Conservation (phyloP, 2,888 invertebrate genomes). For the Brachycybe producta region DNA sequence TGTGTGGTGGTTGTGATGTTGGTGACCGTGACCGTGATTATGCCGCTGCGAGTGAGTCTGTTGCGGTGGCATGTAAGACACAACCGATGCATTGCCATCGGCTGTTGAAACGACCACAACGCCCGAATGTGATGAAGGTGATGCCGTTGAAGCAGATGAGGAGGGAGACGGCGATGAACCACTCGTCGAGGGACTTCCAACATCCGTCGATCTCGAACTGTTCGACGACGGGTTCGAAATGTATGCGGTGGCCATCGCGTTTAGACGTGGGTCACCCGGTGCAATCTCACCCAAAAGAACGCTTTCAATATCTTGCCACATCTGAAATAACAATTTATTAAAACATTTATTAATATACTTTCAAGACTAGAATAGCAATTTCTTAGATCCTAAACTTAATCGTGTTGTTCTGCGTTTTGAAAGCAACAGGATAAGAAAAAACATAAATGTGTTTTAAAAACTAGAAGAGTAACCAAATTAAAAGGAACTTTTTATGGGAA, state of each 20-base stretch:
- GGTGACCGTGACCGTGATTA: neutral
- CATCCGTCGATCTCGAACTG: neutral
- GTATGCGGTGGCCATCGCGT: slow-evolving; percentile 13
- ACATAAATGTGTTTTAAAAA: too few relatives aligned
- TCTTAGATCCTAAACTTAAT: too few relatives aligned
- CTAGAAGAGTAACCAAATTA: too few relatives aligned
- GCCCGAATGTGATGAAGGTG: slow-evolving; percentile 3
- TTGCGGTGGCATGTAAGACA: neutral
- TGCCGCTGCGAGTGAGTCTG: neutral
- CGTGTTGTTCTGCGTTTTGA: too few relatives aligned
- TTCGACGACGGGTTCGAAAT: slow-evolving; percentile 1
- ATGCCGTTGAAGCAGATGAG: neutral
- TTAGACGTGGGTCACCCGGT: slow-evolving; percentile 15
- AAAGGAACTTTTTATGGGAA: too few relatives aligned
- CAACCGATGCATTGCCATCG: neutral
- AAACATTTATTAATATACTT: neutral
- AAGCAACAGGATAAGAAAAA: too few relatives aligned
- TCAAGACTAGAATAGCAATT: too few relatives aligned
- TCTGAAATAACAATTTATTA: slow-evolving; percentile 32
- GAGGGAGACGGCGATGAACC: slow-evolving; percentile 15
- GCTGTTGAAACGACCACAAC: neutral
- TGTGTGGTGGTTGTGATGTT: neutral
- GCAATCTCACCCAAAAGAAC: slow-evolving; percentile 33
- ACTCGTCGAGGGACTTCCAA: too few relatives aligned
- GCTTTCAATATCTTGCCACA: slow-evolving; percentile 40